A percentile compares a stretch with the other conserved stretches of the same genome.
phyloP scores from a whole-genome alignment of 2,888 invertebrate genomes.

The Branchellion lobata region DNA sequence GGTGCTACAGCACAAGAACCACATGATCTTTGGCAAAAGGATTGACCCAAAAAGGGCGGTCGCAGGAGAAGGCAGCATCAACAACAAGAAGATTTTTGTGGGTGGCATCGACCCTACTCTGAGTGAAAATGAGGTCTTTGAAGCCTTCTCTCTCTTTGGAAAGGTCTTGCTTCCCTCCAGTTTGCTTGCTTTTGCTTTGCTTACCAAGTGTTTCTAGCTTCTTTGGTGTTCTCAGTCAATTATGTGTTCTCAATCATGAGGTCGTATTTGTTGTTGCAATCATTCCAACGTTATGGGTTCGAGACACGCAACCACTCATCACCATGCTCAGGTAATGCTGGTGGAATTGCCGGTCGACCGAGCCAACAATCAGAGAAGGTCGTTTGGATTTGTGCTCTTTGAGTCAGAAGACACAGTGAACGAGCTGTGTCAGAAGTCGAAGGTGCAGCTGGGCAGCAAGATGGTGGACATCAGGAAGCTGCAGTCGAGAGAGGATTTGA shows the following conservation, averaged over 20 bases:
- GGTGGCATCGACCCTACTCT: conserved; percentile 22
- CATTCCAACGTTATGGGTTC: too few species aligned
- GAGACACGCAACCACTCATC: too few species aligned
- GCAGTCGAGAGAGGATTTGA: not conserved
- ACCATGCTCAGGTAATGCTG: conserved; percentile 12
- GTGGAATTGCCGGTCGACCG: conserved; percentile 29
- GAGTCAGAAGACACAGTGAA: conserved; percentile 31
- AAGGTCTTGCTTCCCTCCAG: too few species aligned
- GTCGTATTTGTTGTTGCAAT: too few species aligned
- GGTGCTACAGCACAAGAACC: conserved; percentile 16
- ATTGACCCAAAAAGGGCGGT: conserved; percentile 30
- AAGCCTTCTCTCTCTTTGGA: conserved; percentile 12
- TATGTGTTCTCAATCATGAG: too few species aligned
- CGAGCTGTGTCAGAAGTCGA: conserved; percentile 21
- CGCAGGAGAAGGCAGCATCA: conserved; percentile 18
- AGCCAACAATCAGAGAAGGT: conserved; percentile 7
- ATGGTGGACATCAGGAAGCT: conserved; percentile 27
- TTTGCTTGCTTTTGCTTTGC: too few species aligned
- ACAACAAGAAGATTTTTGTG: conserved; percentile 17
- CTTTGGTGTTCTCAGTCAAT: too few species aligned
- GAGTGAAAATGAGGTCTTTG: not conserved
- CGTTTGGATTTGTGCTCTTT: conserved; percentile 32
- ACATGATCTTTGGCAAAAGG: conserved; percentile 13
- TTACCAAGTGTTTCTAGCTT: too few species aligned
- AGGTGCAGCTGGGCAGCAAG: conserved; percentile 1